Base-by-base conservation (phyloP, 2,888 invertebrate genomes). In the Eupithecia insigniata region DNA sequence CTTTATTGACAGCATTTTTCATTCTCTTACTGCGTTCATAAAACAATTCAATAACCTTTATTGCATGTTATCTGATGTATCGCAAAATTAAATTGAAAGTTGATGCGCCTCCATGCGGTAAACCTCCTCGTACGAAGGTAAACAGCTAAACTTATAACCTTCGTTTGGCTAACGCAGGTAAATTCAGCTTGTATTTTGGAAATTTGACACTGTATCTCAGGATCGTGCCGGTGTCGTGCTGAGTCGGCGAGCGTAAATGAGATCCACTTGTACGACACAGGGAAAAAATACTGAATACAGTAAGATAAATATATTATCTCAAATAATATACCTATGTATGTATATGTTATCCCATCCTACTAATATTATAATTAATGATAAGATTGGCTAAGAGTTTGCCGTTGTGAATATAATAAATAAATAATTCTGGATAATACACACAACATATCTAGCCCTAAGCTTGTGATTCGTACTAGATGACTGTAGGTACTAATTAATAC, bases 221-320 rank as follows among this genome's bases (percentile, higher is more conserved):
- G n/a, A 30, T 60, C 62, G 62, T 18, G 8, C 46, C 46, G n/a
- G 46, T 22, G 3, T 58, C 28, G 61, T 36, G 67, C 67, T 68
- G 67, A 60, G 28, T 43, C 60, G 55, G 51, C 55, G 32, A 22
- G 67, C 67, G 67, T 28, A 39, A 43, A 68, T 43, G 43, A 68
- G 60, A 22, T 34, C 34, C 64, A 55, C 43, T 61, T 43, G n/a
- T 30, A 26, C 14, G 22, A n/a, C 58, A 67, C 67, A 67, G 58
- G n/a, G 62, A 18, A 18, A 18, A 7, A 7, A 30, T 8, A 55
- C 55, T 26, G 26, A 14, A 26, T 26, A 55, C 12, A 55, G 55
- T 14, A 55, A 26, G 26, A 5, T 55, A 55, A 26, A 14, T n/a
- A n/a, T n/a, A n/a, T 55, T 55, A 3, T 10, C 26, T 55, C 10